A percentile compares a stretch with the other conserved stretches of the same genome.
phyloP scores from a whole-genome alignment of 2,113 vertebrate species.

The Todiramphus saurophagus region DNA sequence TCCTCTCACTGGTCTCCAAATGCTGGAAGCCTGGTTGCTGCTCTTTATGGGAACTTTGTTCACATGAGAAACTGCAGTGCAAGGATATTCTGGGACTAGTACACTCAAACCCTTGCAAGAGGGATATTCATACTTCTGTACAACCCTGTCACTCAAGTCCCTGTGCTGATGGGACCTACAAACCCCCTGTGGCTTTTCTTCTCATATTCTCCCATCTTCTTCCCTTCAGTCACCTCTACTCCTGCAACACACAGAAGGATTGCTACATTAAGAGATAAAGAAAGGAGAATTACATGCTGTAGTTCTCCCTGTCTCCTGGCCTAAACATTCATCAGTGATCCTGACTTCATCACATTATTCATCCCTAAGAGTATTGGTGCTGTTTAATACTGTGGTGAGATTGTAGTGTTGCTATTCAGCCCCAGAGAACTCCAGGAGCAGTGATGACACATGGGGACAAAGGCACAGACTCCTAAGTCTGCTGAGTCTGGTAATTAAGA shows the following conservation, averaged over 20 bases:
- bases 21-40: neutral
- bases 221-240: neutral
- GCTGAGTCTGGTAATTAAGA: neutral
- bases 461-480: neutral
- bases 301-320: neutral
- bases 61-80: neutral
- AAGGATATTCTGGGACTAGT: neutral
- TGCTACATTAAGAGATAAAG: neutral
- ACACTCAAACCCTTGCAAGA: neutral
- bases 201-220: neutral
- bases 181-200: neutral
- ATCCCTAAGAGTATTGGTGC: neutral
- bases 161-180: neutral
- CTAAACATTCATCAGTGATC: neutral
- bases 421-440: neutral
- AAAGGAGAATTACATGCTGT: neutral
- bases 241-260: neutral
- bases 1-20: neutral
- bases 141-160: neutral
- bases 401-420: rapidly evolving
- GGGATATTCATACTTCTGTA: neutral
- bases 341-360: neutral
- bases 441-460: rapidly evolving
- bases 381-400: neutral
- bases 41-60: neutral